Conservation (phyloP, 2,113 vertebrate genomes). For the Gopherus flavomarginatus region DNA sequence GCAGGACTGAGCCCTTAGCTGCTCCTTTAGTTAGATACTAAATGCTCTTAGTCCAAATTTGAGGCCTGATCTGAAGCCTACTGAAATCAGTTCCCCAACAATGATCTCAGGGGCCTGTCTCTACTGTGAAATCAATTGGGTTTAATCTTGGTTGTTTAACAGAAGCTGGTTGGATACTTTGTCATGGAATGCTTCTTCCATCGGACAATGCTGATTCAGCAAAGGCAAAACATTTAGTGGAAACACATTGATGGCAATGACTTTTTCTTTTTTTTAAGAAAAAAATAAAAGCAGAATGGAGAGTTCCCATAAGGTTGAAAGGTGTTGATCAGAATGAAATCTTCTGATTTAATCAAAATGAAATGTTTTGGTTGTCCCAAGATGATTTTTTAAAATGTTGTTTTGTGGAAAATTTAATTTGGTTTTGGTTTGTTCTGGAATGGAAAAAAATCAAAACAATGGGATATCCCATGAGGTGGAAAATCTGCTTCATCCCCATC, state of each 20-base stretch:
- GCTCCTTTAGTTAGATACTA: not conserved
- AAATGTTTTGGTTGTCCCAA: not conserved
- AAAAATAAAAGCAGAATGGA: not conserved
- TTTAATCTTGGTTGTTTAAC: not conserved
- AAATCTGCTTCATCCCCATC: not conserved
- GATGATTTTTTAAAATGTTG: not conserved
- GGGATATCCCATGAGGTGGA: not conserved
- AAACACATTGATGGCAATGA: not conserved
- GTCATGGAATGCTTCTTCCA: not conserved
- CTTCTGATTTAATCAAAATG: not conserved
- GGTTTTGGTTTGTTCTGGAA: not conserved
- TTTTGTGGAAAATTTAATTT: not conserved
- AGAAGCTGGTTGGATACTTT: not conserved
- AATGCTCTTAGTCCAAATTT: not conserved
- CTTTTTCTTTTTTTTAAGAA: not conserved
- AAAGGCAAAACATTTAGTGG: not conserved
- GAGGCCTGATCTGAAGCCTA: rapidly evolving
- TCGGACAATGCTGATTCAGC: slow-evolving; percentile 5
- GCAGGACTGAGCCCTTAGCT: not conserved
- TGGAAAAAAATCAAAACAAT: not conserved
- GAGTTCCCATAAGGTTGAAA: not conserved
- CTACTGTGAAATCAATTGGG: not conserved
- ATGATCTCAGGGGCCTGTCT: not conserved
- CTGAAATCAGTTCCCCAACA: not conserved
- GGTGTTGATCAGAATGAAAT: not conserved